phyloP scores from a whole-genome alignment of 2,113 vertebrate genomes.

The Paracyprichromis sp. region DNA sequence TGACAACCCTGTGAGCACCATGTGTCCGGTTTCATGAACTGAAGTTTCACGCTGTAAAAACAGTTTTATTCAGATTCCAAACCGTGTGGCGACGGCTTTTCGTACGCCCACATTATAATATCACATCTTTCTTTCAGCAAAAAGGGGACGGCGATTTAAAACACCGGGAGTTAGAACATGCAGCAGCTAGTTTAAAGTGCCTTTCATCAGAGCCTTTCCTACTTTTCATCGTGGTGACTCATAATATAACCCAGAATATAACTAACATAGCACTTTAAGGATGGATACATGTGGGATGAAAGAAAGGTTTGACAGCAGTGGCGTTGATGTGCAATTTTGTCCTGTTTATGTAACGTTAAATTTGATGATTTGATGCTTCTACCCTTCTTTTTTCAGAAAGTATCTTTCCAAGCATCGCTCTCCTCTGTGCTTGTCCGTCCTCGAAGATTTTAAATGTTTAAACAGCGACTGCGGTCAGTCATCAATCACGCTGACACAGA shows the following conservation, averaged over 20 bases:
- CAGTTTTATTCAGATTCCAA: background rate
- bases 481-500: constrained; percentile 51
- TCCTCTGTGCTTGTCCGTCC: background rate
- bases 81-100: background rate
- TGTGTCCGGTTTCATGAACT: background rate
- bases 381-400: background rate
- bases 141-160: background rate
- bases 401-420: background rate
- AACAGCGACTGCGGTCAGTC: constrained; percentile 33
- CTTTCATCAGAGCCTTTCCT: background rate
- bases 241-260: background rate
- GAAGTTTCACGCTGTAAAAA: background rate
- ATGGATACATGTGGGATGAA: background rate
- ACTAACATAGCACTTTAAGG: background rate
- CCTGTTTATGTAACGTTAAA: background rate
- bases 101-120: background rate
- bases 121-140: background rate
- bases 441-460: constrained; percentile 58
- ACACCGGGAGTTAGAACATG: background rate
- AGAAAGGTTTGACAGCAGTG: background rate
- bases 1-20: background rate
- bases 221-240: background rate
- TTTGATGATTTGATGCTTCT: background rate
- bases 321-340: background rate
- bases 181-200: background rate